phyloP scores from a whole-genome alignment of 2,888 invertebrate genomes.

The Synanthedon myopaeformis region DNA sequence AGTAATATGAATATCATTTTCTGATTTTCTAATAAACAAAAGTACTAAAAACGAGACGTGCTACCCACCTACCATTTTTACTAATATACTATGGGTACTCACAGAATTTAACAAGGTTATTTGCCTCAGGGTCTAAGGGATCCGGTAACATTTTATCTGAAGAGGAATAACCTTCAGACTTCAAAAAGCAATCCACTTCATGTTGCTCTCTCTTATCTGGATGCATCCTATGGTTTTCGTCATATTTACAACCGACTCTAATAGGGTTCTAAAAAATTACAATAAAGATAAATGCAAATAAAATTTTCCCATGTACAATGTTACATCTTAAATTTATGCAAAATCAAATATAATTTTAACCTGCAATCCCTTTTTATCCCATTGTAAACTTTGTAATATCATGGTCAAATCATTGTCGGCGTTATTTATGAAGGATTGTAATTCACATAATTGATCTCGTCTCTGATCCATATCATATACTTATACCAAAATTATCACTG shows the following conservation, averaged over 20 bases:
- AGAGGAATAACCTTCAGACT: conserved; percentile 27
- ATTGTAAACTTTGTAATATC: conserved; percentile 49
- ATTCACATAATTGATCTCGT: conserved; percentile 23
- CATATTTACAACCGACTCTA: conserved; percentile 29
- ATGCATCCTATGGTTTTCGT: conserved; percentile 34
- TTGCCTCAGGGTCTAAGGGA: conserved; percentile 22
- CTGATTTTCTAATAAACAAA: too few relatives aligned
- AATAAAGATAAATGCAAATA: background rate
- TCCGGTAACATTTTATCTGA: conserved; percentile 40
- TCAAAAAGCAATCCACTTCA: conserved; percentile 32
- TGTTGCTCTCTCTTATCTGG: conserved; percentile 22
- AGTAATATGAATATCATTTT: too few relatives aligned
- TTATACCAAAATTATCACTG: too few relatives aligned
- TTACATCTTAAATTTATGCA: background rate
- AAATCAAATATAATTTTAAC: conserved; percentile 16
- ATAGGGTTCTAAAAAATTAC: conserved; percentile 22
- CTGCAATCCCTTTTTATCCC: conserved; percentile 42
- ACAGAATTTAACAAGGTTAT: conserved; percentile 41
- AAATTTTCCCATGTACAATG: background rate
- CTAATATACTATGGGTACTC: conserved; percentile 7
- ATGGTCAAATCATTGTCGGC: conserved; percentile 43
- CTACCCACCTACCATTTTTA: background rate
- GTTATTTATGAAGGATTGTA: conserved; percentile 27
- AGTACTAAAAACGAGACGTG: too few relatives aligned
- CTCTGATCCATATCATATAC: conserved; percentile 27